Percentiles rank a stretch among this genome's conserved stretches.
Evolutionary conservation across 1,140 invertebrate species (phyloP).

Genomic region (Triops longicaudatus): DNA sequence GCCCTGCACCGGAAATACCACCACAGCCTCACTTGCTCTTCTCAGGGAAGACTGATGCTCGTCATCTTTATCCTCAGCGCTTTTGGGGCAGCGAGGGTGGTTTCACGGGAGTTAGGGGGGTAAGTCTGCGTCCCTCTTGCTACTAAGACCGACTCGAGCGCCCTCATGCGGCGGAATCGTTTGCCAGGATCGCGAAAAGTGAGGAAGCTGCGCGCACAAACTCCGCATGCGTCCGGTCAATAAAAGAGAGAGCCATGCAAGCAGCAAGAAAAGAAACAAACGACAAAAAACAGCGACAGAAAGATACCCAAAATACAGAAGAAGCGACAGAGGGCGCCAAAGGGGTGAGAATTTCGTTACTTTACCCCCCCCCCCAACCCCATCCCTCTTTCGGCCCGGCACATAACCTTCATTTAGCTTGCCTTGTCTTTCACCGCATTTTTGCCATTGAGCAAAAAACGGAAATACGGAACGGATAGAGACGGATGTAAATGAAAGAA

Average conservation of each 20-base stretch:
- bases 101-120: too few species aligned
- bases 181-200: not conserved
- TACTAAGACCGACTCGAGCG: too few species aligned
- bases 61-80: not conserved
- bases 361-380: not conserved
- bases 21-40: not conserved
- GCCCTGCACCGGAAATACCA: too few species aligned
- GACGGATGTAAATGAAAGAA: too few species aligned
- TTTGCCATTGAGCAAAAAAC: too few species aligned
- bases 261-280: too few species aligned
- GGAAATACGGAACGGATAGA: too few species aligned
- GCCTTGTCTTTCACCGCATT: too few species aligned
- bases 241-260: not conserved
- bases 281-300: too few species aligned
- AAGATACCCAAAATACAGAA: not conserved
- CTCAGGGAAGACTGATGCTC: not conserved
- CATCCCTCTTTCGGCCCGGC: too few species aligned
- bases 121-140: too few species aligned
- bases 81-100: not conserved
- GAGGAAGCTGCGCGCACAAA: constrained; percentile 9
- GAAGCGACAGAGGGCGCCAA: not conserved
- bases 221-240: constrained; percentile 5
- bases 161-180: not conserved
- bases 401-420: too few species aligned
- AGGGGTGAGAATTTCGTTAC: not conserved